Evolutionary conservation across 2,113 vertebrate species (phyloP).

Genomic region (Odocoileus virginianus): DNA sequence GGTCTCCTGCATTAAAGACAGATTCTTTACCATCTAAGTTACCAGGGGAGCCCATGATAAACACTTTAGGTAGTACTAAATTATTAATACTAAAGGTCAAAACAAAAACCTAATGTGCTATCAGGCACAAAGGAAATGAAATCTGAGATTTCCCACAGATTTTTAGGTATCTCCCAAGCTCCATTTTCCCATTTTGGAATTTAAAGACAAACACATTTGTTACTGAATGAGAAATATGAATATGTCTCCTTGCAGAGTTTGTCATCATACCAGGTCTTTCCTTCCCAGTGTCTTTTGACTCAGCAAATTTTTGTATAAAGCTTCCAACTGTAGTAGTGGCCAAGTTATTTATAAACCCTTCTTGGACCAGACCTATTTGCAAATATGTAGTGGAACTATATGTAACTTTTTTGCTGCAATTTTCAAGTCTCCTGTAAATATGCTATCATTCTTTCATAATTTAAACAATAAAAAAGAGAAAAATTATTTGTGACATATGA

Average conservation of each 20-base stretch:
- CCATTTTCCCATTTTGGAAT: constrained; percentile 7
- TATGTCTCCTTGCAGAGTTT: constrained; percentile 28
- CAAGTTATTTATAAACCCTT: constrained; percentile 95
- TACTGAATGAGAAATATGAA: background rate
- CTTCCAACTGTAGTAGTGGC: constrained; percentile 93
- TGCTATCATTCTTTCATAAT: background rate
- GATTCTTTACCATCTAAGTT: no score
- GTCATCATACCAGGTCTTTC: constrained; percentile 91
- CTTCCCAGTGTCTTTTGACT: constrained; percentile 95
- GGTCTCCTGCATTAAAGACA: no score
- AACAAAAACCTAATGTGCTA: constrained; percentile 13
- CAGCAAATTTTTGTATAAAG: constrained; percentile 93
- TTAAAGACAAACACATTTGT: background rate
- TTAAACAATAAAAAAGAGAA: background rate
- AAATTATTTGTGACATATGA: background rate
- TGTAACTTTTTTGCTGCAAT: background rate
- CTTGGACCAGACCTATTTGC: constrained; percentile 84
- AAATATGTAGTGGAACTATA: background rate
- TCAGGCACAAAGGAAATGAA: background rate
- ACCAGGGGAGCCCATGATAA: background rate
- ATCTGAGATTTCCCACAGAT: background rate
- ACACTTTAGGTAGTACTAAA: constrained; percentile 19
- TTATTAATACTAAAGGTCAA: background rate
- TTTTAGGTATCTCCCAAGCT: background rate
- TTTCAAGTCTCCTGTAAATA: background rate